These are phyloP conservation scores for Heterodera schachtii DNA, from an alignment of 1,140 invertebrate species.

Conservation along the genomic window DNA sequence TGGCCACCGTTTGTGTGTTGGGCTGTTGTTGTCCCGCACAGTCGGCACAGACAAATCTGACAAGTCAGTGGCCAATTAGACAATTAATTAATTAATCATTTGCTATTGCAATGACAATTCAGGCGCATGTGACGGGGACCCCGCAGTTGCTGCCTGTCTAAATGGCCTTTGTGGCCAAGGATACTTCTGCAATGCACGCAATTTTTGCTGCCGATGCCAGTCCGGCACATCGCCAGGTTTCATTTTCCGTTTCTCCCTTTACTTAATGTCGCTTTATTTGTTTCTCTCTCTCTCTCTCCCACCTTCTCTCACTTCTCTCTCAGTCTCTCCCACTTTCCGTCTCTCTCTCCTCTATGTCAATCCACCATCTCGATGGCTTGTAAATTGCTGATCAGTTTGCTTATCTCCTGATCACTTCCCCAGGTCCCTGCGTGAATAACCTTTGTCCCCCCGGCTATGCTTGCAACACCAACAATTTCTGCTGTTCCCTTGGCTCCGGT, in stretches of 20 bases:
- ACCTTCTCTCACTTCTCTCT: too few relatives aligned
- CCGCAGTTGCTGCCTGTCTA: conserved; percentile 51
- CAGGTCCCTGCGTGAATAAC: conserved; percentile 52
- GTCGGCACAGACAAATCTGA: conserved; percentile 43
- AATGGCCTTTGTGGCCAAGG: conserved; percentile 54
- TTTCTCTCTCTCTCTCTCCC: too few relatives aligned
- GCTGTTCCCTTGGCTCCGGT: conserved; percentile 55
- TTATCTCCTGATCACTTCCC: neutral
- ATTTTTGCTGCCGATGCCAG: conserved; percentile 55
- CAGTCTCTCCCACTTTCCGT: neutral
- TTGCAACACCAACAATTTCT: conserved; percentile 57
- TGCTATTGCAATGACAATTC: neutral
- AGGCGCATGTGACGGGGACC: conserved; percentile 55
- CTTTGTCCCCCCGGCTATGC: conserved; percentile 51
- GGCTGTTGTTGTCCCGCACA: conserved; percentile 48
- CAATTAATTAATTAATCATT: conserved; percentile 12
- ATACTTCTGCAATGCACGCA: conserved; percentile 53
- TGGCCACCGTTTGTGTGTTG: conserved; percentile 50
- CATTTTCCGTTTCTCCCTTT: neutral
- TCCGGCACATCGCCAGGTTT: conserved; percentile 52
- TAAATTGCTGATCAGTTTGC: neutral
- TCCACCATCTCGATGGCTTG: neutral
- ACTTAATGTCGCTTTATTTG: neutral
- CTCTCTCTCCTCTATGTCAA: conserved; percentile 6
- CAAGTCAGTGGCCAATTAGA: conserved; percentile 30